A percentile compares a stretch with the other conserved stretches of the same genome.
Conservation (phyloP, 2,888 invertebrate species). For the Blomia tropicalis region DNA sequence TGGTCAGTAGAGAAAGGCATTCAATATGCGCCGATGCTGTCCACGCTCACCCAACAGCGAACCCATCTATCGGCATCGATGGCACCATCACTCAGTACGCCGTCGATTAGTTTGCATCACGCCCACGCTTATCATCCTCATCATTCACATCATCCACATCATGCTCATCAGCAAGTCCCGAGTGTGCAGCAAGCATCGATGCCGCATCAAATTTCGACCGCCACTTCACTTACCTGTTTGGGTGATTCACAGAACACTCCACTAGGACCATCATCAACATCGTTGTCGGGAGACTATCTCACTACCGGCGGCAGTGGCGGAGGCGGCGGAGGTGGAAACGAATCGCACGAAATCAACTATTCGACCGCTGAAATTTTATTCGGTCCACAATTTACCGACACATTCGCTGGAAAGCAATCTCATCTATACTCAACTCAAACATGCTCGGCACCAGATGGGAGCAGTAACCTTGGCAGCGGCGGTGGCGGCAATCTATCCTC, state of each 20-base stretch:
- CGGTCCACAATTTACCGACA: constrained; percentile 15
- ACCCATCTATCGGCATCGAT: not conserved
- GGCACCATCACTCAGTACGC: not conserved
- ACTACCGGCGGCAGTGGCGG: no score
- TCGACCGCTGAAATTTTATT: constrained; percentile 19
- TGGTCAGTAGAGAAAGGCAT: constrained; percentile 1
- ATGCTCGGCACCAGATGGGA: not conserved
- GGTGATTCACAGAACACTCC: not conserved
- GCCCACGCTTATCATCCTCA: constrained; percentile 8
- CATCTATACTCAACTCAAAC: constrained; percentile 21
- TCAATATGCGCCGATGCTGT: not conserved
- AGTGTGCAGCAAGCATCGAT: not conserved
- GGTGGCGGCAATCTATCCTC: constrained; percentile 4
- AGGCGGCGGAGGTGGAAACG: no score
- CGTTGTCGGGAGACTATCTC: not conserved
- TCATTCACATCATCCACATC: constrained; percentile 6
- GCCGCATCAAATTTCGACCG: not conserved
- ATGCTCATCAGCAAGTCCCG: not conserved
- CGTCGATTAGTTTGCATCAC: not conserved
- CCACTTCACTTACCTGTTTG: not conserved
- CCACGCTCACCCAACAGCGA: constrained; percentile 5
- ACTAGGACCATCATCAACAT: not conserved
- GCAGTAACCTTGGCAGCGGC: constrained; percentile 19
- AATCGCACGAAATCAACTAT: constrained; percentile 16
- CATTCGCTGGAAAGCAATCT: constrained; percentile 14